Conservation (phyloP, 2,888 invertebrate genomes). For the Cenopis cana region DNA sequence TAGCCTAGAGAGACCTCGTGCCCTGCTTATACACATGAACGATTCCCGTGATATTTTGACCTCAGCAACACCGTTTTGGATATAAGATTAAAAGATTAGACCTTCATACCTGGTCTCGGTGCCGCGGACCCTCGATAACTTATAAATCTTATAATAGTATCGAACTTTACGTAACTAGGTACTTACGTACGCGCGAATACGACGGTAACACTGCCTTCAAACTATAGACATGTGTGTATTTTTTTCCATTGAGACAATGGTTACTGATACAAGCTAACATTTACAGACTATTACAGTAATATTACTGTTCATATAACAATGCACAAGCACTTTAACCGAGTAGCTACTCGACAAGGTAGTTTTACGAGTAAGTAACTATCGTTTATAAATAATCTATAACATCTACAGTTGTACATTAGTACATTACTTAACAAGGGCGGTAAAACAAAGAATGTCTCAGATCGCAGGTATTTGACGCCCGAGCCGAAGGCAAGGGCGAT, state of each 20-base stretch:
- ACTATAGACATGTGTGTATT: background rate
- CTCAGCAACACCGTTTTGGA: constrained; percentile 32
- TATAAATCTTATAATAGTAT: constrained; percentile 26
- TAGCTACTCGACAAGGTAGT: background rate
- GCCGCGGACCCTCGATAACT: constrained; percentile 29
- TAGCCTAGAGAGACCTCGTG: too few species aligned
- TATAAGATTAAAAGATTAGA: constrained; percentile 36
- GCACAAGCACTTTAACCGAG: background rate
- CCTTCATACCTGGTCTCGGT: constrained; percentile 28
- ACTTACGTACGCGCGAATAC: too few species aligned
- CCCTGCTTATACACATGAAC: constrained; percentile 26
- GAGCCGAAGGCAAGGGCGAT: too few species aligned
- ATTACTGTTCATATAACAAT: background rate
- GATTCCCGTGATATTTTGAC: constrained; percentile 36
- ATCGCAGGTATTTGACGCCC: too few species aligned
- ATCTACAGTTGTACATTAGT: too few species aligned
- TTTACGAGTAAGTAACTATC: background rate
- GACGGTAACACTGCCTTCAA: constrained; percentile 2
- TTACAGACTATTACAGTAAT: background rate
- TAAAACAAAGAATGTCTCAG: too few species aligned
- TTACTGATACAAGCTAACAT: background rate
- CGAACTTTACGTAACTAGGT: constrained; percentile 32
- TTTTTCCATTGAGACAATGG: background rate
- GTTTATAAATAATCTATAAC: background rate
- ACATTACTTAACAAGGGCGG: too few species aligned